Evolutionary conservation across 2,113 vertebrate genomes (phyloP).

Genomic region (Fregetta grallaria): DNA sequence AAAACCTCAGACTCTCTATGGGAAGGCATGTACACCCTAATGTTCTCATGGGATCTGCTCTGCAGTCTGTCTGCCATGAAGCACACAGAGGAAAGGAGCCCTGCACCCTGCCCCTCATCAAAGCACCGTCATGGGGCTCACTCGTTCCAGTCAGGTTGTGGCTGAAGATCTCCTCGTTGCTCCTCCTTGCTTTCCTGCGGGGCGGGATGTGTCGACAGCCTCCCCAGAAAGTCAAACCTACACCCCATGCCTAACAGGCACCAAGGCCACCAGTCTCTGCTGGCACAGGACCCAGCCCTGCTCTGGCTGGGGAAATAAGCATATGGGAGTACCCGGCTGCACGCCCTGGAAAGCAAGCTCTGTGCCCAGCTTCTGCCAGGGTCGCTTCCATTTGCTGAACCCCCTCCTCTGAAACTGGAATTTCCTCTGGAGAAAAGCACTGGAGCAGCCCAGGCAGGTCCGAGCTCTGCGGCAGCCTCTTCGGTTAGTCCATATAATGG

Average conservation of each 20-base stretch:
- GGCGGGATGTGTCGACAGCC: fast-evolving
- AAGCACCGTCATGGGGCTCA: background rate
- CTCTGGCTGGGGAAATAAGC: background rate
- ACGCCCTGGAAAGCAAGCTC: background rate
- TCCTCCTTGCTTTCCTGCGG: background rate
- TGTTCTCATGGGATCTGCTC: background rate
- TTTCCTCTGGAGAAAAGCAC: background rate
- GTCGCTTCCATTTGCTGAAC: background rate
- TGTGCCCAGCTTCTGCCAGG: background rate
- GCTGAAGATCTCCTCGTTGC: background rate
- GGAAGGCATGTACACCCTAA: background rate
- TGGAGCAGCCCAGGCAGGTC: fast-evolving
- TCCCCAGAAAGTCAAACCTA: background rate
- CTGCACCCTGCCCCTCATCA: background rate
- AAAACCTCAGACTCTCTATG: background rate
- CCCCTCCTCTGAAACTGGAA: background rate
- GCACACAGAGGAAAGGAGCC: background rate
- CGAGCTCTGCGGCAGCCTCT: fast-evolving
- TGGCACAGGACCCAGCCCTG: background rate
- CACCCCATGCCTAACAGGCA: background rate
- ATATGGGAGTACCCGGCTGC: background rate
- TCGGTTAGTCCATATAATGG: background rate
- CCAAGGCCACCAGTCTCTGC: background rate
- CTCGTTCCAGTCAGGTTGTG: background rate
- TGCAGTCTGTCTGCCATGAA: background rate